phyloP scores from a whole-genome alignment of 2,888 invertebrate species.

The Amphipyra tragopoginis region DNA sequence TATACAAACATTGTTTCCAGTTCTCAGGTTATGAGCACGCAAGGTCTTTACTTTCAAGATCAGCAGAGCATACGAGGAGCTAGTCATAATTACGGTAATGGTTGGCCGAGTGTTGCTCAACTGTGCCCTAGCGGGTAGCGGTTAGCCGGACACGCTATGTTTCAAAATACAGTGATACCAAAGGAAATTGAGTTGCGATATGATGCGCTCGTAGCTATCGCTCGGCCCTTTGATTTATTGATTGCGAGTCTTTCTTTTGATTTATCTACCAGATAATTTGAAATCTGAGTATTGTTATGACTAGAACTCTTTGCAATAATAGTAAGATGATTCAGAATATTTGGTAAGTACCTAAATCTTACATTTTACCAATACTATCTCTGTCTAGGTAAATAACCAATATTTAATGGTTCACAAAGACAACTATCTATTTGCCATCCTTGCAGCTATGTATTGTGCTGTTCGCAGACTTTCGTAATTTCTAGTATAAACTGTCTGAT shows the following conservation, averaged over 20 bases:
- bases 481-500: constrained; percentile 21
- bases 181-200: constrained; percentile 68
- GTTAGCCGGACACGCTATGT: constrained; percentile 73
- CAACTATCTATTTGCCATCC: too few relatives aligned
- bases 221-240: neutral
- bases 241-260: constrained; percentile 24
- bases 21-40: constrained; percentile 79
- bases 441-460: too few relatives aligned
- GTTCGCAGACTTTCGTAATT: constrained; percentile 19
- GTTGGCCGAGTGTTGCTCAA: constrained; percentile 78
- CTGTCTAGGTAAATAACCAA: too few relatives aligned
- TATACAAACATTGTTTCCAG: constrained; percentile 81
- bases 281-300: neutral
- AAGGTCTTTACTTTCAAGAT: constrained; percentile 90
- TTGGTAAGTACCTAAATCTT: too few relatives aligned
- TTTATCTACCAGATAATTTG: neutral
- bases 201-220: constrained; percentile 24
- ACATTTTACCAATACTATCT: too few relatives aligned
- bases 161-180: constrained; percentile 70
- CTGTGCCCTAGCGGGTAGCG: constrained; percentile 56
- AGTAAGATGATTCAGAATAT: constrained; percentile 1
- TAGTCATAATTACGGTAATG: constrained; percentile 87
- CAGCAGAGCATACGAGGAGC: constrained; percentile 85
- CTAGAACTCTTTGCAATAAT: neutral
- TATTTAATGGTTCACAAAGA: too few relatives aligned